These are phyloP conservation scores for Lateolabrax maculatus DNA, from an alignment of 2,797 vertebrate species.

Conservation along the genomic window DNA sequence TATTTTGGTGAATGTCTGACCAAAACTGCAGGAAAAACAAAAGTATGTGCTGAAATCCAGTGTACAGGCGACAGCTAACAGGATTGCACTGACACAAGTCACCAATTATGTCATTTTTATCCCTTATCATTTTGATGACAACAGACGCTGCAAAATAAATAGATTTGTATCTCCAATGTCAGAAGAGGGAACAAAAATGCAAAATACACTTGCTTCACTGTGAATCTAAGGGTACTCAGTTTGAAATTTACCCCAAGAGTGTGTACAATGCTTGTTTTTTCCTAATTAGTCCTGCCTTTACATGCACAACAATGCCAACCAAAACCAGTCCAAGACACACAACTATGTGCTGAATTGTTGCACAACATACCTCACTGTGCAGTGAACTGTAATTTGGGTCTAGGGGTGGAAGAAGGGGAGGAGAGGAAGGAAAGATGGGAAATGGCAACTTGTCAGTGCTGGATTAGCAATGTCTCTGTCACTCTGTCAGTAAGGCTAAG, in stretches of 20 bases:
- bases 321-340: neutral
- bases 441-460: conserved; percentile 72
- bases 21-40: neutral
- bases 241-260: neutral
- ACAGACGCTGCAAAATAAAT: neutral
- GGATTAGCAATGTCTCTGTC: conserved; percentile 81
- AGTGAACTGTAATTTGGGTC: conserved; percentile 59
- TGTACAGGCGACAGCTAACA: neutral
- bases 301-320: neutral
- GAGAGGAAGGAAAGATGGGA: conserved; percentile 9
- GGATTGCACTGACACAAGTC: neutral
- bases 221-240: neutral
- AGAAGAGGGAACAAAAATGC: neutral
- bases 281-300: neutral
- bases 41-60: neutral
- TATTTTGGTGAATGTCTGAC: neutral
- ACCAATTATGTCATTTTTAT: neutral
- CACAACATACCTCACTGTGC: conserved; percentile 15
- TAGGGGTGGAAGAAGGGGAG: conserved; percentile 1
- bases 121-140: neutral
- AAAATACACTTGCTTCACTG: neutral
- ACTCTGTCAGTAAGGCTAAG: conserved; percentile 75
- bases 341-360: conserved; percentile 21
- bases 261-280: neutral
- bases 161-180: neutral